phyloP scores from a whole-genome alignment of 2,888 invertebrate species.

The Auanema sp. region DNA sequence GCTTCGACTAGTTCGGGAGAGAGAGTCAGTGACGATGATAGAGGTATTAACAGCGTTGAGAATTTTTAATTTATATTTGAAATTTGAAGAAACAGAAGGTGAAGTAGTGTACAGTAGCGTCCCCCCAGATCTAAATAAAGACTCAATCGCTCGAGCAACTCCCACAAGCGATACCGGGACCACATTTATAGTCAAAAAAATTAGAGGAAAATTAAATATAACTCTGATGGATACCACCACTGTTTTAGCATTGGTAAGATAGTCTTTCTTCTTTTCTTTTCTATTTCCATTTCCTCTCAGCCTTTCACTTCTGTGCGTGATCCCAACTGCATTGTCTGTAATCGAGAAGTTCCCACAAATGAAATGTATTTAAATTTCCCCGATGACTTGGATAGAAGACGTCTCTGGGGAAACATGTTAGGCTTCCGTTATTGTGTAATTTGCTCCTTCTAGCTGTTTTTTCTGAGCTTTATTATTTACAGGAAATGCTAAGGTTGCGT shows the following conservation, averaged over 20 bases:
- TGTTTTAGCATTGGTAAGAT: background rate
- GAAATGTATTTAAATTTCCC: slow-evolving; percentile 52
- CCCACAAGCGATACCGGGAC: slow-evolving; percentile 1
- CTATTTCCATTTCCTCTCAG: slow-evolving; percentile 2
- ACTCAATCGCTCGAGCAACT: slow-evolving; percentile 12
- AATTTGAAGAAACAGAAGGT: background rate
- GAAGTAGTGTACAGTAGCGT: slow-evolving; percentile 18
- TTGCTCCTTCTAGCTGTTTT: background rate
- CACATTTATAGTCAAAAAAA: slow-evolving; percentile 6
- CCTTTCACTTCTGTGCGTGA: slow-evolving; percentile 22
- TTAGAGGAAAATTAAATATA: slow-evolving; percentile 14
- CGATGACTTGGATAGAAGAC: slow-evolving; percentile 44
- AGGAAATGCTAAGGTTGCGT: slow-evolving; percentile 32
- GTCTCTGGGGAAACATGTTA: slow-evolving; percentile 48
- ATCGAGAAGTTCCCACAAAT: slow-evolving; percentile 29
- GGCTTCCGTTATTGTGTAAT: slow-evolving; percentile 48
- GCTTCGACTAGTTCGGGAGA: slow-evolving; percentile 7
- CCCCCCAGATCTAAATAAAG: slow-evolving; percentile 19
- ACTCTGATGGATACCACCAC: background rate
- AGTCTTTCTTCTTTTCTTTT: background rate
- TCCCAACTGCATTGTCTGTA: slow-evolving; percentile 38
- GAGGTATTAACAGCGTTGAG: background rate
- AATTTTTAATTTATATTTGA: slow-evolving; percentile 3
- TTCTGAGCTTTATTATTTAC: background rate
- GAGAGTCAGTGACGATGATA: background rate